phyloP scores from a whole-genome alignment of 2,797 vertebrate genomes.

The Rhinophrynus dorsalis region DNA sequence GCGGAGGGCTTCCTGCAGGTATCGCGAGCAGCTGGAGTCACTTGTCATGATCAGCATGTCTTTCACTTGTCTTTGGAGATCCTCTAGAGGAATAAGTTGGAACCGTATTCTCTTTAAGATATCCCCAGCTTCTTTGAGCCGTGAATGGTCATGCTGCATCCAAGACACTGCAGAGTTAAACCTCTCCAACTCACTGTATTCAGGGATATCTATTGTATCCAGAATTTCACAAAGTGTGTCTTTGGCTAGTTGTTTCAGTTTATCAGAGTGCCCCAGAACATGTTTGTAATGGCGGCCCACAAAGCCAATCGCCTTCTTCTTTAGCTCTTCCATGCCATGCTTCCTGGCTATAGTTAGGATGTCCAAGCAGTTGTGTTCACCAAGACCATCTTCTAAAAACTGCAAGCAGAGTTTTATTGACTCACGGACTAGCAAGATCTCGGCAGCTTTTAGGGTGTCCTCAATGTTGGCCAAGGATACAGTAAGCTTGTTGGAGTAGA shows the following conservation, averaged over 20 bases:
- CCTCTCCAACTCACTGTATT: constrained; percentile 53
- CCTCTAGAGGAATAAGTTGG: constrained; percentile 53
- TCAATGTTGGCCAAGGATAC: constrained; percentile 54
- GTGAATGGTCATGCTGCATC: constrained; percentile 23
- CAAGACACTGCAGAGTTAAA: constrained; percentile 39
- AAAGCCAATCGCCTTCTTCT: constrained; percentile 36
- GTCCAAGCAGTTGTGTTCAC: constrained; percentile 47
- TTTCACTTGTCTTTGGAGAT: constrained; percentile 47
- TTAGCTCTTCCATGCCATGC: constrained; percentile 42
- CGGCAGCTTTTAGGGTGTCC: constrained; percentile 57
- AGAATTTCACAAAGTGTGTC: constrained; percentile 53
- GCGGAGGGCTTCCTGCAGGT: constrained; percentile 54
- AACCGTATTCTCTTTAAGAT: constrained; percentile 53
- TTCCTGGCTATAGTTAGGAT: constrained; percentile 49
- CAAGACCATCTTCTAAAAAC: constrained; percentile 56
- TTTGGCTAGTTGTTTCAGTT: constrained; percentile 49
- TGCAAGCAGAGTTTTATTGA: constrained; percentile 56
- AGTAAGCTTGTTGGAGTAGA: constrained; percentile 58
- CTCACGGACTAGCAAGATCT: constrained; percentile 57
- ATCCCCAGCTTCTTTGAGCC: constrained; percentile 9
- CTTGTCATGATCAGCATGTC: constrained; percentile 49
- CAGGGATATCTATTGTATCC: background rate
- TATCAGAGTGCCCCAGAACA: constrained; percentile 44
- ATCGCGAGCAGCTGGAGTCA: constrained; percentile 47
- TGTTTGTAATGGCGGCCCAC: constrained; percentile 16